Percentiles rank a stretch among this genome's conserved stretches.
Evolutionary conservation across 2,888 invertebrate genomes (phyloP).

Genomic region (Laspeyria flexula): DNA sequence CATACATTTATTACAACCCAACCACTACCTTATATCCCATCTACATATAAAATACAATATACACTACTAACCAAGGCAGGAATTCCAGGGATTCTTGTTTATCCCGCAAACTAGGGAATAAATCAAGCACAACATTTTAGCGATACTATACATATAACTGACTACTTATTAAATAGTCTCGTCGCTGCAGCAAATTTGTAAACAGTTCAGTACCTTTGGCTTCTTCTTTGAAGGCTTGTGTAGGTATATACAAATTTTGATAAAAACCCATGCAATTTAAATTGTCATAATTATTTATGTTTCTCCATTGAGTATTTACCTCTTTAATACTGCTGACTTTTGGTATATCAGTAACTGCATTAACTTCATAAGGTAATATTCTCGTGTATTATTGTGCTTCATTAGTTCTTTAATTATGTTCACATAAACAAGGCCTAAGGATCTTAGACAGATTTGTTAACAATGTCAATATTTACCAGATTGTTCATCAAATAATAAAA

Average conservation of each 20-base stretch:
- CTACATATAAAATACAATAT: conserved; percentile 73
- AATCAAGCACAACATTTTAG: conserved; percentile 78
- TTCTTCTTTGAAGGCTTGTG: conserved; percentile 8
- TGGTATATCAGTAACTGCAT: conserved; percentile 13
- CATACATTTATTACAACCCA: conserved; percentile 46
- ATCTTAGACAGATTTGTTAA: conserved; percentile 39
- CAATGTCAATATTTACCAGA: conserved; percentile 55
- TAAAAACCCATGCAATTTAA: conserved; percentile 26
- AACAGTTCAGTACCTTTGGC: conserved; percentile 29
- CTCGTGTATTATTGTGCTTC: conserved; percentile 28
- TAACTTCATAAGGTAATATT: conserved; percentile 12
- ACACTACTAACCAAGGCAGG: conserved; percentile 92
- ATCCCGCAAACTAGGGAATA: conserved; percentile 91
- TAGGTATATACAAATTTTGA: conserved; percentile 11
- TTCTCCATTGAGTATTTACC: conserved; percentile 9
- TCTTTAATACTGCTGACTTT: not conserved
- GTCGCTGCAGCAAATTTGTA: conserved; percentile 26
- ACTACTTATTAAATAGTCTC: conserved; percentile 26
- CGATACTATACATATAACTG: conserved; percentile 50
- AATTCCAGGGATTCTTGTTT: conserved; percentile 92
- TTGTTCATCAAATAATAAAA: conserved; percentile 71
- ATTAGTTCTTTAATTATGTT: conserved; percentile 46
- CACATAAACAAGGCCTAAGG: conserved; percentile 50
- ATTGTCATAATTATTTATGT: conserved; percentile 8
- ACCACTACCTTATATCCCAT: conserved; percentile 50